phyloP scores from a whole-genome alignment of 92 coral and sea anemone species.

The Epizoanthus ramosus region DNA sequence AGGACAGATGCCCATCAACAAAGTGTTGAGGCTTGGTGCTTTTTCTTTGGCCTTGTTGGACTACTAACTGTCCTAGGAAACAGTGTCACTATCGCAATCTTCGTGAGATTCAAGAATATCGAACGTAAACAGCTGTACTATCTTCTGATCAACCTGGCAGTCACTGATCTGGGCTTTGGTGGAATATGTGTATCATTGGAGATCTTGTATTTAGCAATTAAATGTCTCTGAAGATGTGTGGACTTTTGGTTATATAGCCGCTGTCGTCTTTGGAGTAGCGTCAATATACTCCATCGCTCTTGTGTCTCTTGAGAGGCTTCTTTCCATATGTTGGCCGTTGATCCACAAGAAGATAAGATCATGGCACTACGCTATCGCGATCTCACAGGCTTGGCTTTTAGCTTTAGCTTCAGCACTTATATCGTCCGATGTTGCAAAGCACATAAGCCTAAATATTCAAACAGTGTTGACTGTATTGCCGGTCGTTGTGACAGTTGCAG shows the following conservation, averaged over 20 bases:
- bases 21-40: neutral
- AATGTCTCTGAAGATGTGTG: no score
- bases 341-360: neutral
- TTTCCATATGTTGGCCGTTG: conserved; percentile 20
- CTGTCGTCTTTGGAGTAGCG: conserved; percentile 5
- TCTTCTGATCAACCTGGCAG: conserved; percentile 21
- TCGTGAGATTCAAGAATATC: conserved; percentile 1
- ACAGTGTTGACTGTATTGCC: no score
- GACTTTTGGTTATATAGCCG: neutral
- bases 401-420: neutral
- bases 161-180: conserved; percentile 11
- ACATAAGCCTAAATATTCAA: no score
- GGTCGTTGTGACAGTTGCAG: no score
- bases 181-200: conserved; percentile 7
- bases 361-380: conserved; percentile 7
- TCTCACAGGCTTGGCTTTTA: neutral
- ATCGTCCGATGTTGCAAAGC: neutral
- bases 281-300: conserved; percentile 19
- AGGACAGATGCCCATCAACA: no score
- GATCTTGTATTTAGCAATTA: neutral
- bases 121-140: conserved; percentile 12
- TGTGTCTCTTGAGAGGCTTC: neutral
- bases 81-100: conserved; percentile 23
- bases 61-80: neutral
- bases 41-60: neutral